Evolutionary conservation across 1,140 invertebrate genomes (phyloP), one percentile per base, ranked within the genome.

Genomic region (Grapholita molesta): DNA sequence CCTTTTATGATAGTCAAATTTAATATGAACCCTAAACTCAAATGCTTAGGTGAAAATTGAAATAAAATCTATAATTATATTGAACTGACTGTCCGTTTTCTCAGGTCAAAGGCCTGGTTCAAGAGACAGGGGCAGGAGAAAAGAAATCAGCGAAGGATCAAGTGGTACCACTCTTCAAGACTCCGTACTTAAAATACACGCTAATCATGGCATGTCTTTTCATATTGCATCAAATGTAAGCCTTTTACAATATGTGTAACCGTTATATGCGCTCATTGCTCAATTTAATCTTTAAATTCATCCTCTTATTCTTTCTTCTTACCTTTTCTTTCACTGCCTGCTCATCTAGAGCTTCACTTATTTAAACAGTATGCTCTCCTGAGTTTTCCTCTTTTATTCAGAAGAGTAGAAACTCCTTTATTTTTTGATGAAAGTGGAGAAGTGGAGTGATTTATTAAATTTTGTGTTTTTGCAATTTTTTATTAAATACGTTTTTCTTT

Each of bases 201-300:
- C 25, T 57, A 2, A 9, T 57, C 53, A 57, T 57, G 53, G 53
- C 53, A 5, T n/a, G 53, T n/a, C 53, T 57, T n/a, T 57, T 57
- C 3, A 28, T 30, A 4, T 25, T 57, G 8, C 12, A 25, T 11
- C 53, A 57, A 57, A 28, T 25, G 53, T 57, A 30, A 57, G 53
- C 18, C 3, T 30, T 42, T 35, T 88, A 86, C 57, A 78, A 71
- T 0, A 76, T 86, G 30, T 9, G 70, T 88, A 48, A 32, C 35
- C 8, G 30, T 28, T 24, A 74, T 35, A 35, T 12, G 33, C 12
- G 12, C 5, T 11, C 3, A 12, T 35, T 35, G 9, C 7, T 35
- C 9, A 2, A 11, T 35, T 12, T 3, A 3, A 12, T 1, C 33
- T 12, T 35, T 12, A 11, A n/a, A n/a, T n/a, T n/a, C n/a, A n/a